phyloP scores from a whole-genome alignment of 1,140 invertebrate genomes.

The Ruditapes philippinarum region DNA sequence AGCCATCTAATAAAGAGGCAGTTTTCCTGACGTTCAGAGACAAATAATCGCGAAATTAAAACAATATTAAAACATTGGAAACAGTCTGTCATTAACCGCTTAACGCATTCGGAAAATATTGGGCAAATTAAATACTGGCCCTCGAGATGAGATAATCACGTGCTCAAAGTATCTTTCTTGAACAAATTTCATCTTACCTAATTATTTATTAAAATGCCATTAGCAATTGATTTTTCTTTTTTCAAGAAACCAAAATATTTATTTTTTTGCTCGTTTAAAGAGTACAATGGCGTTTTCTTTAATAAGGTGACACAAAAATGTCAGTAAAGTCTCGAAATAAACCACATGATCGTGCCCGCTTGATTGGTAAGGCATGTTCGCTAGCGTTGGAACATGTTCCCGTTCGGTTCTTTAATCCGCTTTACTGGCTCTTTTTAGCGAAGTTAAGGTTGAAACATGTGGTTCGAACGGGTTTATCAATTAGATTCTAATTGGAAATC shows the following conservation, averaged over 20 bases:
- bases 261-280: too few relatives aligned
- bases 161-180: too few relatives aligned
- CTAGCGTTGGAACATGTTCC: slow-evolving; percentile 25
- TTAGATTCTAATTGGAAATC: slow-evolving; percentile 51
- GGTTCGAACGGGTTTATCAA: slow-evolving; percentile 49
- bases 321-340: not conserved
- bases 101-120: not conserved
- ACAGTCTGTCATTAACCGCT: slow-evolving; percentile 19
- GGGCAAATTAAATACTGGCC: not conserved
- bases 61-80: slow-evolving; percentile 46
- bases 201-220: too few relatives aligned
- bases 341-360: slow-evolving; percentile 3
- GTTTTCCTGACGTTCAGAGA: not conserved
- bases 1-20: slow-evolving; percentile 43
- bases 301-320: slow-evolving; percentile 8
- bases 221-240: too few relatives aligned
- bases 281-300: too few relatives aligned
- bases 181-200: too few relatives aligned
- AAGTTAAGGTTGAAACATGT: slow-evolving; percentile 48
- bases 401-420: slow-evolving; percentile 14
- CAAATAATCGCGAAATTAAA: slow-evolving; percentile 38
- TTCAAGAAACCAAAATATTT: too few relatives aligned
- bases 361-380: slow-evolving; percentile 28
- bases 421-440: slow-evolving; percentile 32
- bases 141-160: too few relatives aligned